Percentiles rank a stretch among this genome's conserved stretches.
Conservation (phyloP, 2,797 vertebrate genomes). For the Gambelia wislizenii region DNA sequence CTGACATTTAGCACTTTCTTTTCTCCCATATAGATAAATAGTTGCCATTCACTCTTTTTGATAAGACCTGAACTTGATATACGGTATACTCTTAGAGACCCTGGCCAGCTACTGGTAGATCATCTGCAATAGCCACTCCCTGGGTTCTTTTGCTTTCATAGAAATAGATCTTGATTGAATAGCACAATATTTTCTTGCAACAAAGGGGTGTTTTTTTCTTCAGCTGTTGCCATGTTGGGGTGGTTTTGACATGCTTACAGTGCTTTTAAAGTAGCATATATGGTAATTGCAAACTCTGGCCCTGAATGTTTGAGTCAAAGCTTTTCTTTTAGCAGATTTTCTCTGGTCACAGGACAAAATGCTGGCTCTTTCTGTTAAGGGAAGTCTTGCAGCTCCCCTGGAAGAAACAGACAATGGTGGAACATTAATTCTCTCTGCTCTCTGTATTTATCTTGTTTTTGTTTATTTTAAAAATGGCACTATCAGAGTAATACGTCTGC, state of each 20-base stretch:
- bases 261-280: background rate
- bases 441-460: rapidly evolving
- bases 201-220: background rate
- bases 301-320: background rate
- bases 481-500: background rate
- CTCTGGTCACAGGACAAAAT: background rate
- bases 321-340: background rate
- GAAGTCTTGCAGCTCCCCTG: background rate
- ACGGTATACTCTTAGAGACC: background rate
- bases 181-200: background rate
- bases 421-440: background rate
- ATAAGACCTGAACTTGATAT: background rate
- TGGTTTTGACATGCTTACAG: background rate
- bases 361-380: background rate
- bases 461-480: background rate
- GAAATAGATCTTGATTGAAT: background rate
- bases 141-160: background rate
- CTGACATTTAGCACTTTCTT: background rate
- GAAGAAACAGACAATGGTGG: background rate
- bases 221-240: too few species aligned
- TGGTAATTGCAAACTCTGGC: background rate
- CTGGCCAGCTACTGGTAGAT: background rate
- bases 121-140: too few species aligned
- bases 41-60: background rate
- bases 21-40: background rate